These are phyloP conservation scores for Hippoglossus hippoglossus DNA, from an alignment of 2,797 vertebrate genomes.

Conservation along the genomic window DNA sequence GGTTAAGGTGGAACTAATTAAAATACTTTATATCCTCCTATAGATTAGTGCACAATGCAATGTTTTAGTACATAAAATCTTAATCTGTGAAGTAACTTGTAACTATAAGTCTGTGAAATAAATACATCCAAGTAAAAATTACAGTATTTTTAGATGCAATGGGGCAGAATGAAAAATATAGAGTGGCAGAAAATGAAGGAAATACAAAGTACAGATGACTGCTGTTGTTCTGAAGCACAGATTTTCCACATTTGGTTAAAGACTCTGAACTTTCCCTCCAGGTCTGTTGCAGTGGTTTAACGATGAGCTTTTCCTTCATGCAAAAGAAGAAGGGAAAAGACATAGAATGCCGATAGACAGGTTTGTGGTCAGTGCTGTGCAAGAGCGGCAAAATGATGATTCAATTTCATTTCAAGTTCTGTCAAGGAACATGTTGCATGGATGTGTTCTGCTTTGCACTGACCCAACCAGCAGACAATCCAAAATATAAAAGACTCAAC, in stretches of 20 bases:
- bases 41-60: too few species aligned
- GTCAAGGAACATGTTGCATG: neutral
- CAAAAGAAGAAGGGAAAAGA: neutral
- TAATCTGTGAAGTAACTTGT: neutral
- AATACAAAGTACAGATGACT: too few species aligned
- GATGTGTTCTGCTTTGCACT: neutral
- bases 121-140: neutral
- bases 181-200: neutral
- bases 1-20: too few species aligned
- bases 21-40: too few species aligned
- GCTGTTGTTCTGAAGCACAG: neutral
- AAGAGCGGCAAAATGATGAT: neutral
- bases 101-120: neutral
- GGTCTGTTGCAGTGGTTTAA: too few species aligned
- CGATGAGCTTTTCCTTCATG: neutral
- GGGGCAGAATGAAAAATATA: neutral
- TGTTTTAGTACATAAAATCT: too few species aligned
- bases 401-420: constrained; percentile 2
- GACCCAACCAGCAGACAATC: neutral
- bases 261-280: too few species aligned
- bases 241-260: neutral
- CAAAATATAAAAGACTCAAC: constrained; percentile 6
- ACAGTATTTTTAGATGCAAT: too few species aligned
- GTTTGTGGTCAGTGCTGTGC: neutral
- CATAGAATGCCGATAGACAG: neutral